Percentiles rank a stretch among this genome's conserved stretches.
These are phyloP conservation scores for Cherax destructor DNA, from an alignment of 1,140 invertebrate species.

Conservation along the genomic window DNA sequence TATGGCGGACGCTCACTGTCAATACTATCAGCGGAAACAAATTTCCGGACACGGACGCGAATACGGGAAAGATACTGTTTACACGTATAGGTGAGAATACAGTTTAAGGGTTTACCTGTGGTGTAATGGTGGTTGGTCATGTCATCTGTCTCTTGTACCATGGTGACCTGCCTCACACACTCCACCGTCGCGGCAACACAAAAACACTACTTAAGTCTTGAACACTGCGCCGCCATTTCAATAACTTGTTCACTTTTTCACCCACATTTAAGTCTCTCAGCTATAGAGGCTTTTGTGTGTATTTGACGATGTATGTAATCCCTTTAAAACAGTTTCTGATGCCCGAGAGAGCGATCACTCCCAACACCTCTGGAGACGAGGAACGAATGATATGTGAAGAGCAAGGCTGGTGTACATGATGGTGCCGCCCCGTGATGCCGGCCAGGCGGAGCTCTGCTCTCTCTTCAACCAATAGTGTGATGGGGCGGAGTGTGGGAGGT, in stretches of 20 bases:
- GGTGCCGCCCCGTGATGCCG: neutral
- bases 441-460: neutral
- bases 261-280: neutral
- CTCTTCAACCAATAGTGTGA: neutral
- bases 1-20: too few species aligned
- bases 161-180: constrained; percentile 23
- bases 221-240: constrained; percentile 4
- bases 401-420: neutral
- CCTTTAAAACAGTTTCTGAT: neutral
- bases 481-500: neutral
- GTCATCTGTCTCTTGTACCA: constrained; percentile 60
- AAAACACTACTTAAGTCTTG: constrained; percentile 24
- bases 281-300: neutral
- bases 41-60: too few species aligned
- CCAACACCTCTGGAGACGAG: constrained; percentile 38
- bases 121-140: constrained; percentile 57
- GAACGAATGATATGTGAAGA: constrained; percentile 40
- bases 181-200: constrained; percentile 9
- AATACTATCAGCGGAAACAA: too few species aligned
- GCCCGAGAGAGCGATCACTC: constrained; percentile 7
- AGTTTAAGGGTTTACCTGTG: constrained; percentile 31
- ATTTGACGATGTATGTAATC: neutral
- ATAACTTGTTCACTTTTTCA: constrained; percentile 5
- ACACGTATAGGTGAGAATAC: neutral
- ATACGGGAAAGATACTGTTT: too few species aligned